A percentile compares a stretch with the other conserved stretches of the same genome.
phyloP scores from a whole-genome alignment of 2,888 invertebrate genomes.

The Therioaphis trifolii region DNA sequence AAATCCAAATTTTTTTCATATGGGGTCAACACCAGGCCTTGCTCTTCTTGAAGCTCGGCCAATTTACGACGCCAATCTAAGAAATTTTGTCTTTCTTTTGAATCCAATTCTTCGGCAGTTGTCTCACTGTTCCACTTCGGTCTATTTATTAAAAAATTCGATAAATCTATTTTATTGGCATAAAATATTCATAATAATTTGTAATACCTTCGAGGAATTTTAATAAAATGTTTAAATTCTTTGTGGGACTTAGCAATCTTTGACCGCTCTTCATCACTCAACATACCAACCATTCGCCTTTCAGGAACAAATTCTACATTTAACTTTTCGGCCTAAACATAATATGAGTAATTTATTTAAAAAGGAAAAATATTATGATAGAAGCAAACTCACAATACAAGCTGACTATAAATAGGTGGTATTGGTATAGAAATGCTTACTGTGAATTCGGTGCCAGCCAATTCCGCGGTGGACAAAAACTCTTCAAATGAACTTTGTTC shows the following conservation, averaged over 20 bases:
- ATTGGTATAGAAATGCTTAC: constrained; percentile 67
- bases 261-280: constrained; percentile 73
- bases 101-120: constrained; percentile 82
- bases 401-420: constrained; percentile 62
- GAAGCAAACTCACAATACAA: no score
- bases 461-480: constrained; percentile 92
- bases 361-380: no score
- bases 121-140: constrained; percentile 84
- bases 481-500: constrained; percentile 97
- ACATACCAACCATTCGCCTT: constrained; percentile 73
- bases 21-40: constrained; percentile 89
- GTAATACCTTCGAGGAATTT: constrained; percentile 82
- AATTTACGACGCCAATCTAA: constrained; percentile 90
- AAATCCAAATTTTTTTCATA: constrained; percentile 98
- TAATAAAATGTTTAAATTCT: constrained; percentile 75
- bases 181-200: constrained; percentile 63
- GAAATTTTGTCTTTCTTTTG: constrained; percentile 84
- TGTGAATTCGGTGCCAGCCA: constrained; percentile 93
- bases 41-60: constrained; percentile 80
- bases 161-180: neutral
- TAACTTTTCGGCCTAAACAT: constrained; percentile 80
- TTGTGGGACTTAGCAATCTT: constrained; percentile 72
- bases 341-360: constrained; percentile 24
- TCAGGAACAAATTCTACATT: constrained; percentile 83
- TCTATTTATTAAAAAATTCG: constrained; percentile 69